Evolutionary conservation across 2,113 vertebrate genomes (phyloP).

Genomic region (Elaphurus davidianus): DNA sequence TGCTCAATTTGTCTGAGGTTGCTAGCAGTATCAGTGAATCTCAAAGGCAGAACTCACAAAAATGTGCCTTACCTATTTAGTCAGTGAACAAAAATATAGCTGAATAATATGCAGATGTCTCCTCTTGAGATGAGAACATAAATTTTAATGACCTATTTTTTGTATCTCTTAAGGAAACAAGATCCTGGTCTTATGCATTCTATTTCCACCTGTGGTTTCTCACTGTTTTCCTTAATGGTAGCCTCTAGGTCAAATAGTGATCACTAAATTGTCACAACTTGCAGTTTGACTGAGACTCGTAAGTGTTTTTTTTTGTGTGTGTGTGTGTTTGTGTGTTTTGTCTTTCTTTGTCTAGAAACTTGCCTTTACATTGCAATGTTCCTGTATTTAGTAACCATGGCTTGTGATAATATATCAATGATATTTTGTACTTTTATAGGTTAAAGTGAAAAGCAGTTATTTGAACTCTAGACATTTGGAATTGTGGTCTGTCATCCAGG

Average conservation of each 20-base stretch:
- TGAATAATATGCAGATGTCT: constrained; percentile 5
- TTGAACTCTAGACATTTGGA: not conserved
- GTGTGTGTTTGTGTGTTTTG: not conserved
- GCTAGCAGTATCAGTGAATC: not conserved
- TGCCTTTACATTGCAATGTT: not conserved
- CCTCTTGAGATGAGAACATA: constrained; percentile 6
- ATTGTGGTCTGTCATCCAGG: not conserved
- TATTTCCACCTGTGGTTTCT: not conserved
- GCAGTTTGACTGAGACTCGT: not conserved
- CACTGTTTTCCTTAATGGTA: not conserved
- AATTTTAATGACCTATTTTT: not conserved
- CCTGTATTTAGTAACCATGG: not conserved
- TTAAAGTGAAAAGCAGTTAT: not conserved
- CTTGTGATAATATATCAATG: not conserved
- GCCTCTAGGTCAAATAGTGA: not conserved
- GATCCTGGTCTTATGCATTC: not conserved
- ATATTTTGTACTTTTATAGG: not conserved
- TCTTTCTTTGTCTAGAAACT: not conserved
- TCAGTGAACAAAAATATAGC: not conserved
- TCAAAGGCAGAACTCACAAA: not conserved
- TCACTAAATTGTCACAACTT: constrained; percentile 23
- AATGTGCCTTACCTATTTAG: not conserved
- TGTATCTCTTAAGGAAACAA: constrained; percentile 1
- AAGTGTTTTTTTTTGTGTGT: not conserved
- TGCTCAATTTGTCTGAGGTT: not conserved